These are phyloP conservation scores for Coleophora deauratella DNA, from an alignment of 2,888 invertebrate species.

Conservation along the genomic window DNA sequence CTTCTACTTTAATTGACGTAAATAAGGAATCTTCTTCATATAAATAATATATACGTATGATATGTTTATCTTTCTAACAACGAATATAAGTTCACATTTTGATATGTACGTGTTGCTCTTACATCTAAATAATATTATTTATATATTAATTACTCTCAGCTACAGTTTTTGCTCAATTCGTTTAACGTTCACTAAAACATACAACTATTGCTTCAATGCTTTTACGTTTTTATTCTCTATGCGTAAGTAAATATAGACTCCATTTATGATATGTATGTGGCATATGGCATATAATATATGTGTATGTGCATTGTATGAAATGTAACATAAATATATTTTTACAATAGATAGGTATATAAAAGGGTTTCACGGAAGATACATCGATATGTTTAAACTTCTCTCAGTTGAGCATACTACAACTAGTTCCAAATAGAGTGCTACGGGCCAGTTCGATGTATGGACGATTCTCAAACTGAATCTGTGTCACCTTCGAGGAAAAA, in stretches of 20 bases:
- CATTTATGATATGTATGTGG: constrained; percentile 7
- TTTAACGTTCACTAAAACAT: constrained; percentile 37
- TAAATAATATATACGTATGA: constrained; percentile 36
- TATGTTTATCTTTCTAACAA: constrained; percentile 38
- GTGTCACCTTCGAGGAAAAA: too few relatives aligned
- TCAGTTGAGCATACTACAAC: too few relatives aligned
- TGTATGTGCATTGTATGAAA: too few relatives aligned
- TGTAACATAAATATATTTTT: neutral
- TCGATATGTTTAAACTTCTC: neutral
- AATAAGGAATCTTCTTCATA: constrained; percentile 66
- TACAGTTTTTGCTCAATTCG: constrained; percentile 29
- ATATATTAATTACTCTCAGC: constrained; percentile 10
- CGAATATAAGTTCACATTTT: constrained; percentile 47
- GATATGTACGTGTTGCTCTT: constrained; percentile 62
- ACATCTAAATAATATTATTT: constrained; percentile 20
- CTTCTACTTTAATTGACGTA: constrained; percentile 66
- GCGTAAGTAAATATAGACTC: too few relatives aligned
- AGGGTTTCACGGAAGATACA: constrained; percentile 35
- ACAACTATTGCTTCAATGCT: constrained; percentile 34
- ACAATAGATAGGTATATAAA: constrained; percentile 25
- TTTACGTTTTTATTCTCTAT: constrained; percentile 8
- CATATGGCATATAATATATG: too few relatives aligned
- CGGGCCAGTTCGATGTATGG: too few relatives aligned
- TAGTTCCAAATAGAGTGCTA: too few relatives aligned
- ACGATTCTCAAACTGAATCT: too few relatives aligned